Base-by-base conservation (phyloP, 2,888 invertebrate genomes). In the Dryobotodes eremita region DNA sequence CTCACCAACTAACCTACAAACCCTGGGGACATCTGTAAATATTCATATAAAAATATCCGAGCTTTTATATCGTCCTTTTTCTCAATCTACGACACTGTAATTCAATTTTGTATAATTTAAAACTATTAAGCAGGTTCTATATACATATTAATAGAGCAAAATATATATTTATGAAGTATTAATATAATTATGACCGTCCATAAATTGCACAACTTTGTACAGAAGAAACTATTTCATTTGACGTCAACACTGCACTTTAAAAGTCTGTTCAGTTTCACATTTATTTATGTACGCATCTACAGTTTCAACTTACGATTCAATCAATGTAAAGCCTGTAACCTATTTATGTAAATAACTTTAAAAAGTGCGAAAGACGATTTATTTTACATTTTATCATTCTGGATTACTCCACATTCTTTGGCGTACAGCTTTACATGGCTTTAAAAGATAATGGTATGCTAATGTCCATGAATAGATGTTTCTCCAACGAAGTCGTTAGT, bases 1-100 rank as follows among this genome's bases (percentile, higher is more conserved):
- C 89, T 92, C 89, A 92, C 93, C 94, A 93, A 94, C 92, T 94
- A 94, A 94, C 94, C 94, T 89, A 95, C 91, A 94, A 92, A 93
- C 92, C 92, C 92, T 88, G 80, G 86, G 92, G 93, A 92, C 88
- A 90, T 89, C 79, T 83, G 79, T 88, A 80, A 90, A 90, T 88
- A 89, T 88, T 88, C 91, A 89, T 88, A 89, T 89, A 91, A 91
- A 91, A 89, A 88, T 84, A 84, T 89, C 87, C 88, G 84, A 82
- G 89, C 89, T 89, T 59, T 71, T 42, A 86, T 88, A 89, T 84
- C 76, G 74, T 87, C 75, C 68, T 89, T 89, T 87, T 86, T 87
- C 84, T 83, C 83, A 85, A 88, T 85, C 80, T 80, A 79, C 86
- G 75, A 88, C 86, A 80, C 83, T 85, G 88, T 87, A 86, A 89